Percentiles rank a stretch among this genome's conserved stretches.
Conservation (phyloP, 2,888 invertebrate species). For the Chaetogeoica ovagalla region DNA sequence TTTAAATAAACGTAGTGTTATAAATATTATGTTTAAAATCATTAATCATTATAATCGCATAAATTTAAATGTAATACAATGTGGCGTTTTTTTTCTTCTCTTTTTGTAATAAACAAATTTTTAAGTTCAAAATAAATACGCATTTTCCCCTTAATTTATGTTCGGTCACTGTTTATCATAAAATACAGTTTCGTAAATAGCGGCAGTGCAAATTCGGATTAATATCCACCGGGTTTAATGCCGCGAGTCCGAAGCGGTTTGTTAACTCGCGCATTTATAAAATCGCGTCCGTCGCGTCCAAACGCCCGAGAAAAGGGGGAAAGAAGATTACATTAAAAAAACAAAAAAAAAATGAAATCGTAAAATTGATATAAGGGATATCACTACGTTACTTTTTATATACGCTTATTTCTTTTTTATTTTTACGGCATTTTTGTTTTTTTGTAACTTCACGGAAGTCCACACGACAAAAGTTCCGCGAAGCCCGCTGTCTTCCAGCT, state of each 20-base stretch:
- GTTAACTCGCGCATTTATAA: constrained; percentile 43
- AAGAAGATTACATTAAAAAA: constrained; percentile 7
- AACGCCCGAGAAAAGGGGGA: not conserved
- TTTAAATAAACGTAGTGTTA: not conserved
- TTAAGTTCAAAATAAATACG: constrained; percentile 1
- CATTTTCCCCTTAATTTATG: constrained; percentile 32
- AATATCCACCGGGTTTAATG: constrained; percentile 41
- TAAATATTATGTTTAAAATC: not conserved
- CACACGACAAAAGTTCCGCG: constrained; percentile 23
- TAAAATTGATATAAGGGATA: constrained; percentile 41
- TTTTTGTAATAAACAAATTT: constrained; percentile 17
- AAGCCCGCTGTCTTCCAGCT: not conserved
- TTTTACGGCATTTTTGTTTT: constrained; percentile 22
- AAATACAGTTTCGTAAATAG: constrained; percentile 4
- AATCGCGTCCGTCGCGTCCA: constrained; percentile 18
- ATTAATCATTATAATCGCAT: constrained; percentile 4
- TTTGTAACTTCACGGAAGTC: constrained; percentile 12
- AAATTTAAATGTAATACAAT: constrained; percentile 1
- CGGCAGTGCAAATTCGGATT: constrained; percentile 39
- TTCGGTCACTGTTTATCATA: constrained; percentile 32
- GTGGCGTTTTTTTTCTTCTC: too few species aligned
- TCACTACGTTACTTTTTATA: constrained; percentile 21
- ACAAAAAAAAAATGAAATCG: constrained; percentile 6
- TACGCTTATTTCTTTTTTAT: not conserved
- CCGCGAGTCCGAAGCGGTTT: constrained; percentile 46